phyloP scores from a whole-genome alignment of 1,140 invertebrate species.

The Paraescarpia echinospica region DNA sequence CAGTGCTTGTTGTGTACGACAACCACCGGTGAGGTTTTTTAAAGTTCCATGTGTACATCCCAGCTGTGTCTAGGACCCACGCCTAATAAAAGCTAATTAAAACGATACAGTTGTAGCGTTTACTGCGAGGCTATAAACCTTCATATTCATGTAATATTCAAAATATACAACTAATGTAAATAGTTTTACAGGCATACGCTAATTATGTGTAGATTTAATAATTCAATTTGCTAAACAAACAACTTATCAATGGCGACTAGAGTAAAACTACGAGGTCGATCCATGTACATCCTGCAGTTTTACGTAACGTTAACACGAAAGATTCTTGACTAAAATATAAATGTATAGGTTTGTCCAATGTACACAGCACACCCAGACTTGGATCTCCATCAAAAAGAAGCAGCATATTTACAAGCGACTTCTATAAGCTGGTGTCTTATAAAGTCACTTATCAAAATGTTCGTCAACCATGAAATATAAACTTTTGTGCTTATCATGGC shows the following conservation, averaged over 20 bases:
- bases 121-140: too few species aligned
- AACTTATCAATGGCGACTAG: not conserved
- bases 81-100: too few species aligned
- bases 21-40: too few species aligned
- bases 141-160: too few species aligned
- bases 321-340: not conserved
- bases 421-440: not conserved
- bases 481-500: not conserved
- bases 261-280: not conserved
- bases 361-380: not conserved
- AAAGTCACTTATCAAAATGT: not conserved
- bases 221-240: not conserved
- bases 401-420: not conserved
- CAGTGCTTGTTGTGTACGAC: too few species aligned
- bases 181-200: too few species aligned
- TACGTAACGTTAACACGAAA: not conserved
- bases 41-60: too few species aligned
- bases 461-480: not conserved
- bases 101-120: too few species aligned
- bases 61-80: too few species aligned
- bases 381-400: not conserved
- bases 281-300: not conserved
- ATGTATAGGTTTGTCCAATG: not conserved
- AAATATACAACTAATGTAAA: too few species aligned
- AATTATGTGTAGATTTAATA: not conserved